phyloP scores from a whole-genome alignment of 2,113 vertebrate species.

The Spizaetus ornatus region DNA sequence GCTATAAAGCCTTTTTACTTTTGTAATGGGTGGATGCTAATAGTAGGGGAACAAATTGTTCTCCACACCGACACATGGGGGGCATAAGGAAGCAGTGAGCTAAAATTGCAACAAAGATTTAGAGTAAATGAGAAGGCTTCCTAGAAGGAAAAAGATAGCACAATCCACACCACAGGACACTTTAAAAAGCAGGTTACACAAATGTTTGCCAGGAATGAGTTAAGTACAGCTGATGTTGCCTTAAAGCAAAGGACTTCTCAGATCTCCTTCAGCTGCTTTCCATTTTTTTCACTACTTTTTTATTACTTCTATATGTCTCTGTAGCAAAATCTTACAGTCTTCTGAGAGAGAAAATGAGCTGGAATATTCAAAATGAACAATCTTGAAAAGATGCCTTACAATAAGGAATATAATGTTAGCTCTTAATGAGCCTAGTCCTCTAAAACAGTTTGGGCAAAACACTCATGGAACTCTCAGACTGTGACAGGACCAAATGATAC shows the following conservation, averaged over 20 bases:
- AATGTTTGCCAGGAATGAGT: background rate
- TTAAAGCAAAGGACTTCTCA: background rate
- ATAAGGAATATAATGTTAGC: background rate
- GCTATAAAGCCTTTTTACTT: background rate
- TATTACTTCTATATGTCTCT: background rate
- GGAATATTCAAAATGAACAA: background rate
- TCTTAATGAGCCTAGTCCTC: background rate
- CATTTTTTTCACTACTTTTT: background rate
- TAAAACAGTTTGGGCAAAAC: background rate
- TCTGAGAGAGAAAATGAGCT: background rate
- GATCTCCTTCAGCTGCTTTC: background rate
- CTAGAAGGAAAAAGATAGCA: background rate
- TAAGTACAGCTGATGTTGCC: background rate
- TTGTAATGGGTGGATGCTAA: background rate
- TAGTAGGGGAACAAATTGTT: background rate
- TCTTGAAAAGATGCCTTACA: background rate
- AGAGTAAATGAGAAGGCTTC: background rate
- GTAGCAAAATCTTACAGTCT: background rate
- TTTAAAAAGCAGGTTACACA: background rate
- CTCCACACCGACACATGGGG: background rate
- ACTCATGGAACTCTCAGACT: background rate
- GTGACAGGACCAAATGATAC: background rate
- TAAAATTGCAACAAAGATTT: background rate
- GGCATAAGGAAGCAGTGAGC: background rate
- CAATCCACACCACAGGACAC: background rate